Base-by-base conservation (phyloP, 2,113 vertebrate genomes). In the Nymphicus hollandicus region DNA sequence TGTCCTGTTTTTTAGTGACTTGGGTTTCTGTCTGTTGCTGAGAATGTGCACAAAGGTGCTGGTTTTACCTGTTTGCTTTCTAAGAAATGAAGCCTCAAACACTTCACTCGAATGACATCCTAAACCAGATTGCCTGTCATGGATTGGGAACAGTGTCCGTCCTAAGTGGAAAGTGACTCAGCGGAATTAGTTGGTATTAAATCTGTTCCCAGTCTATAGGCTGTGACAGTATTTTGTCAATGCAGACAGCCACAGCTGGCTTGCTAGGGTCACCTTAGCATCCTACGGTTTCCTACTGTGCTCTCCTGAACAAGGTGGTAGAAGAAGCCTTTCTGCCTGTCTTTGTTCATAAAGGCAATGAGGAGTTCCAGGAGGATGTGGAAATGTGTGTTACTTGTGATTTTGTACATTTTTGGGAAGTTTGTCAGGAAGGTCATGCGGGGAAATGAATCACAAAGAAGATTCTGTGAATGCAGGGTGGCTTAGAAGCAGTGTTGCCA, bases 31-130 rank as follows among this genome's bases (percentile, higher is more conserved):
- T 44, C 1, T 64, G 8, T 69, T 86, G 0, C 60, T 81, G 55
- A 49, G 64, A 84, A 25, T 22, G 9, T 69, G 18, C 17, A 46
- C 49, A 31, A 86, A 79, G 20, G 18, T 82, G 52, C 39, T 89
- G 53, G 12, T 65, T 94, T 71, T 80, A 46, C 33, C 35, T 82
- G 2, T 44, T 81, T 65, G 5, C 8, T 22, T 72, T 79, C 31
- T 60, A 41, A 82, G 70, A 81, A 80, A 17, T n/a, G 35, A 77
- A 86, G 28, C 49, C 37, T 89, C 66, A 74, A 25, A 43, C 16
- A 31, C 33, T 77, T 86, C 6, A 9, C 8, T 66, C 0, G 0
- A 14, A 27, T 58, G n/a, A 29, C 24, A 39, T 66, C 35, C 39
- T 64, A 55, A 60, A 35, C 27, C 61, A 52, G 18, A 43, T 71